Percentiles rank a stretch among this genome's conserved stretches.
These are phyloP conservation scores for Sclerodermus sp. DNA, from an alignment of 2,888 invertebrate genomes.

Conservation along the genomic window DNA sequence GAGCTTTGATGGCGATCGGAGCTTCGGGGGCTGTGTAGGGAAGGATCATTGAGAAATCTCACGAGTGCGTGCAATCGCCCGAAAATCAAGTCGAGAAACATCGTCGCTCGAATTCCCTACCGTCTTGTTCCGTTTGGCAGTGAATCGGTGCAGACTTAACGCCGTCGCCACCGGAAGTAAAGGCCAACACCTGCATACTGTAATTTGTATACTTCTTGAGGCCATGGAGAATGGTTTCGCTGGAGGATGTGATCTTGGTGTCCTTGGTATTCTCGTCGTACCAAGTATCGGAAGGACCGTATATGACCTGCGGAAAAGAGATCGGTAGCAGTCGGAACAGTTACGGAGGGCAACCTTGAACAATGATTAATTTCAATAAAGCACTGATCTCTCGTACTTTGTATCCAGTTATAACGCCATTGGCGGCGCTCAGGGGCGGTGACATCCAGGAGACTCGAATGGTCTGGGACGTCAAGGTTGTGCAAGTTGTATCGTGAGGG, in stretches of 20 bases:
- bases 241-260: conserved; percentile 88
- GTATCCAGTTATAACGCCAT: conserved; percentile 94
- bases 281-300: conserved; percentile 89
- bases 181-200: conserved; percentile 94
- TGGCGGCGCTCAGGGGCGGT: conserved; percentile 87
- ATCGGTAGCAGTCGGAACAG: neutral
- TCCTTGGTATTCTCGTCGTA: conserved; percentile 91
- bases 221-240: conserved; percentile 90
- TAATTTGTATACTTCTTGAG: conserved; percentile 95
- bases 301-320: conserved; percentile 67
- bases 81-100: too few species aligned
- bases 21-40: conserved; percentile 79
- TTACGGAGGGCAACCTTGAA: neutral
- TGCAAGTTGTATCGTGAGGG: conserved; percentile 89
- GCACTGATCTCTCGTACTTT: conserved; percentile 59
- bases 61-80: neutral
- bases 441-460: conserved; percentile 94
- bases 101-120: conserved; percentile 58
- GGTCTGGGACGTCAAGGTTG: conserved; percentile 90
- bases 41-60: neutral
- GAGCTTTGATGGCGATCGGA: conserved; percentile 88
- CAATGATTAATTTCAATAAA: neutral
- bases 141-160: conserved; percentile 85
- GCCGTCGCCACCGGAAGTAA: conserved; percentile 93
- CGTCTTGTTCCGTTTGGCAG: conserved; percentile 94